A percentile compares a stretch with the other conserved stretches of the same genome.
These are phyloP conservation scores for Anagyrus pseudococci DNA, from an alignment of 2,888 invertebrate genomes.

Conservation along the genomic window DNA sequence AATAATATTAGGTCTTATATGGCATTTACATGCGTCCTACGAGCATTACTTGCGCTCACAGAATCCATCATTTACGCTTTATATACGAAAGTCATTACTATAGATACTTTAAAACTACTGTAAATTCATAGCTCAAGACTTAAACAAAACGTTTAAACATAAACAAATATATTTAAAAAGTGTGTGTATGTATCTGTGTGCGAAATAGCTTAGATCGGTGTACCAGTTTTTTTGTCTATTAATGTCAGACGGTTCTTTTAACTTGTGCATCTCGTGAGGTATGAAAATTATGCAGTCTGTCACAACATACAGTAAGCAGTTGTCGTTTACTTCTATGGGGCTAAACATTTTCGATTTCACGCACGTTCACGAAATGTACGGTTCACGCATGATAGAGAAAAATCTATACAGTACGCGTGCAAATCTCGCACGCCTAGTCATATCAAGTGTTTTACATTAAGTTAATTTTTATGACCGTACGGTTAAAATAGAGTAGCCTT, in stretches of 20 bases:
- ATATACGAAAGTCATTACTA: constrained; percentile 6
- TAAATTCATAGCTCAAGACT: background rate
- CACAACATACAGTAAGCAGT: constrained; percentile 5
- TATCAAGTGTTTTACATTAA: background rate
- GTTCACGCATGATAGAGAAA: background rate
- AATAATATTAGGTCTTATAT: background rate
- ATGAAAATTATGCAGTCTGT: constrained; percentile 1
- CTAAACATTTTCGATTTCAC: background rate
- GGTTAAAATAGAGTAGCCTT: constrained; percentile 2
- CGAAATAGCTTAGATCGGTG: background rate
- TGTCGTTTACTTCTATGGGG: background rate
- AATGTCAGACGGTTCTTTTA: background rate
- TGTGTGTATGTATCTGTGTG: background rate
- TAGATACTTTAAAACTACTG: constrained; percentile 11
- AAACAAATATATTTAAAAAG: constrained; percentile 9
- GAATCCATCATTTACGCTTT: background rate
- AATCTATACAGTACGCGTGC: constrained; percentile 19
- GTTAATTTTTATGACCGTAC: background rate
- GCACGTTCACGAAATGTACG: background rate
- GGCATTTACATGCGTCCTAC: background rate
- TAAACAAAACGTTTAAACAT: background rate
- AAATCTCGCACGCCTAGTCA: background rate
- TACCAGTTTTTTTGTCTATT: background rate
- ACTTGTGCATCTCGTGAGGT: background rate
- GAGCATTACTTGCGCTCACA: background rate